Percentiles rank a stretch among this genome's conserved stretches.
phyloP scores from a whole-genome alignment of 2,113 vertebrate genomes.

The Psammodynastes pulverulentus region DNA sequence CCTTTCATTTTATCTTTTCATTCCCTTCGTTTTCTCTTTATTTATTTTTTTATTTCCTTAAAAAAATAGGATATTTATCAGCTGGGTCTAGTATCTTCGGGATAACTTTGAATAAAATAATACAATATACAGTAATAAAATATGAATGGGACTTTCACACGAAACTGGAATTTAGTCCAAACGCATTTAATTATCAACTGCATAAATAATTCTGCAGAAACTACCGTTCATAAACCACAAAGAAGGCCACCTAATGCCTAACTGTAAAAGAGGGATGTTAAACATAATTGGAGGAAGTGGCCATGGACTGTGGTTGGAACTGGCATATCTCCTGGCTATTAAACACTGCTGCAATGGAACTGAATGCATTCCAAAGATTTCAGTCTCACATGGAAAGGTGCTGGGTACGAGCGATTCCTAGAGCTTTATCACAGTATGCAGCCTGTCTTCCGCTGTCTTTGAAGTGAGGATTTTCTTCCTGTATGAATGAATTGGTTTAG shows the following conservation, averaged over 20 bases:
- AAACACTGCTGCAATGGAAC: neutral
- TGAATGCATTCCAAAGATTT: neutral
- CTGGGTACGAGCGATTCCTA: neutral
- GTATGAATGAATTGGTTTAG: neutral
- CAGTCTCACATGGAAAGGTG: neutral
- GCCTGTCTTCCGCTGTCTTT: neutral
- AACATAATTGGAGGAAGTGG: neutral
- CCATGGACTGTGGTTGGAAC: neutral
- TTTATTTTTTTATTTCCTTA: neutral
- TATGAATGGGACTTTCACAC: neutral
- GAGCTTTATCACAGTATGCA: neutral
- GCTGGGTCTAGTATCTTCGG: neutral
- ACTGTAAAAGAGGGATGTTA: neutral
- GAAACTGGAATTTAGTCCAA: neutral
- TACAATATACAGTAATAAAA: neutral
- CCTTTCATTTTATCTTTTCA: neutral
- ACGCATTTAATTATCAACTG: neutral
- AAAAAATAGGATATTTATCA: neutral
- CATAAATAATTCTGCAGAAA: neutral
- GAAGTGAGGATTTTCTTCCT: neutral
- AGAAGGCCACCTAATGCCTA: neutral
- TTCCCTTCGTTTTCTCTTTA: neutral
- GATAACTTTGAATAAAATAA: neutral
- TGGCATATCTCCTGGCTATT: neutral
- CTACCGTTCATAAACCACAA: neutral